These are phyloP conservation scores for Heliconius himera DNA, from an alignment of 1,140 invertebrate genomes.

Conservation along the genomic window DNA sequence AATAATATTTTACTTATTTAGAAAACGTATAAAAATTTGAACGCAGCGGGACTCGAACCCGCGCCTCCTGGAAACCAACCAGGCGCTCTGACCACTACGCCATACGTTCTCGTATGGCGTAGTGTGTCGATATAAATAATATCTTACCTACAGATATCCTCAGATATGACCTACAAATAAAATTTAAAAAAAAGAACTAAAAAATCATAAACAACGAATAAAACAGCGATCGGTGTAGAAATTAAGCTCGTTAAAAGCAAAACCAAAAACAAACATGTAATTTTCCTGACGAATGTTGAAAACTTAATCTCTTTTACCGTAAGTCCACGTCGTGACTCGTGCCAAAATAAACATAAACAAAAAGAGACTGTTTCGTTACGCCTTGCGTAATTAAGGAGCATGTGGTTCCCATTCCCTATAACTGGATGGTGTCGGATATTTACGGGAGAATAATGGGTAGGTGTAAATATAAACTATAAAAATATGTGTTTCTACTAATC, in stretches of 20 bases:
- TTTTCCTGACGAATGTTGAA: conserved; percentile 45
- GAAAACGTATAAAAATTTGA: too few relatives aligned
- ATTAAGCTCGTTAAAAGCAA: not conserved
- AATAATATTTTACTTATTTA: too few relatives aligned
- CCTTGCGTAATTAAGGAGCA: conserved; percentile 55
- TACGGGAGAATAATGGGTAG: conserved; percentile 29
- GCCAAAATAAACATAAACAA: conserved; percentile 57
- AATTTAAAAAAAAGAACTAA: not conserved
- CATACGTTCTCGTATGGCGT: too few relatives aligned
- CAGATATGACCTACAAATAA: too few relatives aligned
- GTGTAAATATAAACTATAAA: conserved; percentile 18
- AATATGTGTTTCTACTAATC: not conserved
- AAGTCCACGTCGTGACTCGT: conserved; percentile 41
- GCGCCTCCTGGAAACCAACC: too few relatives aligned
- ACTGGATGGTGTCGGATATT: conserved; percentile 35
- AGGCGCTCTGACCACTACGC: too few relatives aligned
- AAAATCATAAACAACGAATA: not conserved
- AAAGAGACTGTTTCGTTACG: conserved; percentile 48
- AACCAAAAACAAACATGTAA: conserved; percentile 23
- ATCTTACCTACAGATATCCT: too few relatives aligned
- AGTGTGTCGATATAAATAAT: too few relatives aligned
- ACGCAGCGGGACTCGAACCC: too few relatives aligned
- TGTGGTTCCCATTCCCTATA: conserved; percentile 49
- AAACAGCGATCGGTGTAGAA: not conserved
- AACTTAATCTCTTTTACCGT: conserved; percentile 41